Base-by-base conservation (phyloP, 2,113 vertebrate genomes). In the Nansenia antarctica region DNA sequence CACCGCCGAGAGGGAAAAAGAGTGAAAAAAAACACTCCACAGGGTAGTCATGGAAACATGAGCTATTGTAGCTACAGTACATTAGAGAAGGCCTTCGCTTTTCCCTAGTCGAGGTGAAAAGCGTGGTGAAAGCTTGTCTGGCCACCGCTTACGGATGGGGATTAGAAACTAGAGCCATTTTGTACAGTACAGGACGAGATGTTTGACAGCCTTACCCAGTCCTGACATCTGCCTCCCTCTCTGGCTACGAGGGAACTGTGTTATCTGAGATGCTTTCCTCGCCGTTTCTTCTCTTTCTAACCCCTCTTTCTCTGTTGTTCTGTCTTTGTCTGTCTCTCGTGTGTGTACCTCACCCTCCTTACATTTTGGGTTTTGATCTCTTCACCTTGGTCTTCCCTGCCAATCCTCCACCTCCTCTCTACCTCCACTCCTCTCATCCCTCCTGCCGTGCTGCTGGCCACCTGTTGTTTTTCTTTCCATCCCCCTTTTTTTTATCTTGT, bases 141-240 rank as follows among this genome's bases (percentile, higher is more conserved):
- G 67, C 9, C 39, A 22, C 3, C 52, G 4, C 64, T 69, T 64
- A 31, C 4, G 14, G 61, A 65, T 29, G 26, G n/a, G n/a, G 34
- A 77, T 34, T 20, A 69, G 18, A 3, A 53, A 27, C 58, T 18
- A 32, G 15, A 29, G 58, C 31, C 67, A 26, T 66, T 62, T 67
- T 26, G 12, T 55, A 27, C 31, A 35, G 31, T n/a, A 20, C 55
- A 9, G 22, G 58, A 78, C 70, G 20, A 69, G 71, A 73, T 53
- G 32, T 22, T 30, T 49, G 29, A 62, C 45, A 35, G n/a, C n/a
- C n/a, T n/a, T n/a, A 39, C 67, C 62, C 59, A 62, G 35, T 34
- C 9, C 5, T 85, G 83, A 88, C 86, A 85, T 88, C 77, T 82
- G 72, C 69, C 39, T 82, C 58, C 77, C 74, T 83, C 83, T 78